Evolutionary conservation across 37 sponge, comb jelly and placozoan genomes (phyloP).

Genomic region (Hormiphora californensis): DNA sequence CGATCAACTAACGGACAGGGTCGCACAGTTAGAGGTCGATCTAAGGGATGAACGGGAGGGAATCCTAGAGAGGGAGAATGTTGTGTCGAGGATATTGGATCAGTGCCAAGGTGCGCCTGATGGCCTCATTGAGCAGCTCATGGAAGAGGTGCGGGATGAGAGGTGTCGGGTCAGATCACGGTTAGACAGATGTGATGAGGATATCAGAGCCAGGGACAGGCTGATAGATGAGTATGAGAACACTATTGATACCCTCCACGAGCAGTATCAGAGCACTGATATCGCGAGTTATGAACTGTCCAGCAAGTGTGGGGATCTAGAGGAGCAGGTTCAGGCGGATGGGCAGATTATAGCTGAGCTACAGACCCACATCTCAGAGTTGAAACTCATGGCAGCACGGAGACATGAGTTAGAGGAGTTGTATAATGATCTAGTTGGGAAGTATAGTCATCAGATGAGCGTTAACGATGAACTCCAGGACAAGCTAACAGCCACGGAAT

Average conservation of each 20-base stretch:
- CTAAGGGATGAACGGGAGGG: neutral
- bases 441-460: neutral
- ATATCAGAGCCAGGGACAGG: neutral
- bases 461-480: slow-evolving; percentile 4
- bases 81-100: neutral
- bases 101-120: neutral
- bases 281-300: neutral
- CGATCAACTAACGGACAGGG: neutral
- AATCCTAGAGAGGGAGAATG: neutral
- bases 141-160: neutral
- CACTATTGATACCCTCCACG: neutral
- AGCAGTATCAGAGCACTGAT: neutral
- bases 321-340: neutral
- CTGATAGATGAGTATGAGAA: neutral
- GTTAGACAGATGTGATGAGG: neutral
- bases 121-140: neutral
- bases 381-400: neutral
- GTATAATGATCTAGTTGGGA: neutral
- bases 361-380: neutral
- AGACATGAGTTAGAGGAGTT: neutral
- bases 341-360: neutral
- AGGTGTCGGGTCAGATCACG: neutral
- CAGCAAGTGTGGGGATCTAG: neutral
- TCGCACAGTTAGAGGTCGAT: neutral
- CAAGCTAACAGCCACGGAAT: slow-evolving; percentile 26